Conservation (phyloP, 2,888 invertebrate genomes). For the Stenodema calcarata region DNA sequence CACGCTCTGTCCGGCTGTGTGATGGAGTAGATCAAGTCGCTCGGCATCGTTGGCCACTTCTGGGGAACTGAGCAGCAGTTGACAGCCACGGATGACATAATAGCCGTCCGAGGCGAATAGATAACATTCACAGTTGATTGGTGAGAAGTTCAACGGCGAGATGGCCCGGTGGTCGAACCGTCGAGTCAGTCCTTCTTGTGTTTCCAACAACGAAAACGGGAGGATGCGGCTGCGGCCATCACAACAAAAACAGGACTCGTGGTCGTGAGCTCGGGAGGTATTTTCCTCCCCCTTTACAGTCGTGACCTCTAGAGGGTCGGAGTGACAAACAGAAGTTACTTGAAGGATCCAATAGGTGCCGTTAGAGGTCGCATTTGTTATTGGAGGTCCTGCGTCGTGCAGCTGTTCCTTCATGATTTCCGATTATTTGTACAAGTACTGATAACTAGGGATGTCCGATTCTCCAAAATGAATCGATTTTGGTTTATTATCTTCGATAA, state of each 20-base stretch:
- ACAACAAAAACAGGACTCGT: background rate
- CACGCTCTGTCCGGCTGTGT: conserved; percentile 12
- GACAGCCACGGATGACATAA: conserved; percentile 38
- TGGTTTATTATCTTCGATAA: too few species aligned
- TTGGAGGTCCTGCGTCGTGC: background rate
- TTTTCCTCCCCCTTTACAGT: background rate
- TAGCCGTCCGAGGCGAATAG: background rate
- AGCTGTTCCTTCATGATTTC: too few species aligned
- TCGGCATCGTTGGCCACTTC: conserved; percentile 20
- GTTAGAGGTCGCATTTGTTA: background rate
- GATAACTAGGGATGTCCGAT: too few species aligned
- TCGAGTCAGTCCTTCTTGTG: background rate
- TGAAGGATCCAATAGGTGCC: background rate
- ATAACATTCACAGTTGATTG: conserved; percentile 9
- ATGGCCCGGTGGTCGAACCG: background rate
- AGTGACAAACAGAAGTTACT: background rate
- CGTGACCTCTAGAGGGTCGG: background rate
- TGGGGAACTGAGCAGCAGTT: conserved; percentile 25
- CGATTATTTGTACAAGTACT: too few species aligned
- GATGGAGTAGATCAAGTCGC: conserved; percentile 41
- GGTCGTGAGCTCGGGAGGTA: background rate
- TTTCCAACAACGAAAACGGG: background rate
- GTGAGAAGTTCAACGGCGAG: background rate
- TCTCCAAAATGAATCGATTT: too few species aligned
- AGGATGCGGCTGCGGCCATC: background rate